A percentile compares a stretch with the other conserved stretches of the same genome.
phyloP scores from a whole-genome alignment of 35 echinoderm and acorn worm genomes.

The Eucidaris tribuloides region DNA sequence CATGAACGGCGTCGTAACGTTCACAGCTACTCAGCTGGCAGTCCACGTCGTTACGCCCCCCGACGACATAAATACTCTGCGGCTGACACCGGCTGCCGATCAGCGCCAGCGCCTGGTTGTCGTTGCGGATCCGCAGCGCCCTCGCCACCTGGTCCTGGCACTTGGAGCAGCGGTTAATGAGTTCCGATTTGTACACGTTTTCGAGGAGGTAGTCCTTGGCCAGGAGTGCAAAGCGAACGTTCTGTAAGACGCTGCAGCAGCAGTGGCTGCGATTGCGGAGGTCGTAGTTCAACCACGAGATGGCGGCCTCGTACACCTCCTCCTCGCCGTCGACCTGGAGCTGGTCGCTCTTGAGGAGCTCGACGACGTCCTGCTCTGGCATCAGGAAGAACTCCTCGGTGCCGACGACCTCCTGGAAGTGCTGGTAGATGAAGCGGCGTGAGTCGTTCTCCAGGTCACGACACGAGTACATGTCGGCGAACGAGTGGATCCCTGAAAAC shows the following conservation, averaged over 20 bases:
- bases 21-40: conserved; percentile 96
- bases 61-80: conserved; percentile 87
- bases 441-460: conserved; percentile 80
- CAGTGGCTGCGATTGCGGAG: conserved; percentile 72
- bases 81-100: conserved; percentile 87
- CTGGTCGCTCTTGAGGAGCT: conserved; percentile 82
- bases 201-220: conserved; percentile 87
- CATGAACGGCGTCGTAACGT: conserved; percentile 77
- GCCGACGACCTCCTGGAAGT: conserved; percentile 91
- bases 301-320: conserved; percentile 93
- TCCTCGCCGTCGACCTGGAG: conserved; percentile 88
- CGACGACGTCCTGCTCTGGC: conserved; percentile 84
- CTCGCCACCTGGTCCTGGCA: conserved; percentile 70
- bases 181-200: conserved; percentile 80
- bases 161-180: conserved; percentile 79
- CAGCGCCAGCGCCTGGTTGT: conserved; percentile 91
- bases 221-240: conserved; percentile 86
- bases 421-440: conserved; percentile 95
- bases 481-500: conserved; percentile 96
- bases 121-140: conserved; percentile 85
- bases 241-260: conserved; percentile 75
- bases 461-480: conserved; percentile 99
- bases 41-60: conserved; percentile 84
- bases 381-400: conserved; percentile 97
- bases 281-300: conserved; percentile 88